Conservation (phyloP, 2,888 invertebrate genomes). For the Rosalia funebris region DNA sequence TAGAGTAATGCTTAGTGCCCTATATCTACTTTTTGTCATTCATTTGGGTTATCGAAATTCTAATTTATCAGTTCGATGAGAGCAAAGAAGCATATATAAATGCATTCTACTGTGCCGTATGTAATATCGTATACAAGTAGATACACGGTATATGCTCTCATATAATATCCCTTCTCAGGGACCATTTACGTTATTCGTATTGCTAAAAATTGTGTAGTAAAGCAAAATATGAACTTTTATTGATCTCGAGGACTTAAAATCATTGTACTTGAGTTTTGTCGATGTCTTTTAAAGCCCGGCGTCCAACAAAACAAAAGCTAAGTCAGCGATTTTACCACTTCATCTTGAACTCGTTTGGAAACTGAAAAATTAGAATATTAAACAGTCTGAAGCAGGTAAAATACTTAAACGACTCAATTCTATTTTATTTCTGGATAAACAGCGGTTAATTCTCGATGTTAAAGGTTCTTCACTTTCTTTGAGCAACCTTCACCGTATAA, state of each 20-base stretch:
- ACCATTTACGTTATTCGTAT: conserved; percentile 8
- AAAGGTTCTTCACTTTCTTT: too few species aligned
- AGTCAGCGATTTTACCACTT: conserved; percentile 51
- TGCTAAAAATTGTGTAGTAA: conserved; percentile 29
- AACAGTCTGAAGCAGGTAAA: conserved; percentile 10
- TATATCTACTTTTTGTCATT: too few species aligned
- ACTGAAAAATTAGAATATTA: conserved; percentile 35
- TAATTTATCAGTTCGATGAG: too few species aligned
- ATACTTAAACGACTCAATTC: conserved; percentile 3
- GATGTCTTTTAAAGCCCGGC: conserved; percentile 44
- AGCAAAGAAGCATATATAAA: too few species aligned
- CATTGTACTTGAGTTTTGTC: conserved; percentile 42
- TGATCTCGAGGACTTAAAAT: conserved; percentile 39
- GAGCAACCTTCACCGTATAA: too few species aligned
- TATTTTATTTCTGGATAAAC: neutral
- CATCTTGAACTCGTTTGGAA: conserved; percentile 50
- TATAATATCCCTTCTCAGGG: conserved; percentile 4
- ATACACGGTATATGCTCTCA: neutral
- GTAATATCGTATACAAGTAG: conserved; percentile 1
- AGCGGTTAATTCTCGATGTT: neutral
- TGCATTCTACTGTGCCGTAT: too few species aligned
- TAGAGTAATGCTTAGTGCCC: too few species aligned
- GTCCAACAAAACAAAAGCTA: conserved; percentile 54
- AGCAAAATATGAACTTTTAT: conserved; percentile 40
- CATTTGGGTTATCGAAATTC: too few species aligned